phyloP scores from a whole-genome alignment of 2,797 vertebrate species.

The Takifugu ocellatus region DNA sequence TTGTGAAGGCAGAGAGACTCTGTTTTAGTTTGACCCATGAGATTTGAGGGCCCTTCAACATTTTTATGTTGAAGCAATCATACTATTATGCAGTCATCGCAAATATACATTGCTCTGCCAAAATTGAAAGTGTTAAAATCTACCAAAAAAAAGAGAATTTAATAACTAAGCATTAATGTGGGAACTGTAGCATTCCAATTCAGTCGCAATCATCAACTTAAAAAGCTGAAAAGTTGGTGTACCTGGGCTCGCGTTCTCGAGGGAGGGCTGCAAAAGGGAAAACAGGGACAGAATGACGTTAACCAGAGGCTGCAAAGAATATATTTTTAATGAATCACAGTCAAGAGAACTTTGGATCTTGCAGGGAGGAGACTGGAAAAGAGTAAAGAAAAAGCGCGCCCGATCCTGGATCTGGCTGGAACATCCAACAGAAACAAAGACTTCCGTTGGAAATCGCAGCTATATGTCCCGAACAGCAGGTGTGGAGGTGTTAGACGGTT shows the following conservation, averaged over 20 bases:
- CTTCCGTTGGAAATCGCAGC: conserved; percentile 3
- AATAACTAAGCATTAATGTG: too few relatives aligned
- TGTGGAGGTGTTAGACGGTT: not conserved
- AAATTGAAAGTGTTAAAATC: too few relatives aligned
- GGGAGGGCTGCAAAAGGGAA: conserved; percentile 84
- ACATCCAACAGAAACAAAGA: conserved; percentile 47
- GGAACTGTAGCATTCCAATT: not conserved
- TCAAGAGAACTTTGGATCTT: too few relatives aligned
- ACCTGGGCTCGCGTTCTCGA: conserved; percentile 98
- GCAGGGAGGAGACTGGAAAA: too few relatives aligned
- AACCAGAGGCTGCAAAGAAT: not conserved
- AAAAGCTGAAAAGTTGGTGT: conserved; percentile 29
- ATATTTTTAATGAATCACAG: not conserved
- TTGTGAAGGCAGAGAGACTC: too few relatives aligned
- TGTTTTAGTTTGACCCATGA: too few relatives aligned
- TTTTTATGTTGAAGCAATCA: too few relatives aligned
- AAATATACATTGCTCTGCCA: too few relatives aligned
- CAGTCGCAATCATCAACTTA: conserved; percentile 1
- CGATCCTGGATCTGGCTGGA: conserved; percentile 30
- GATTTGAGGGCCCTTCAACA: too few relatives aligned
- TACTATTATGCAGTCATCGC: too few relatives aligned
- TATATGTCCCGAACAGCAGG: not conserved
- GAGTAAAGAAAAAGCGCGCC: conserved; percentile 62
- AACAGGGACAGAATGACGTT: conserved; percentile 30
- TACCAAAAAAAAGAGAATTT: too few relatives aligned